These are phyloP conservation scores for Copidosoma aretas DNA, from an alignment of 2,888 invertebrate genomes.

Conservation along the genomic window DNA sequence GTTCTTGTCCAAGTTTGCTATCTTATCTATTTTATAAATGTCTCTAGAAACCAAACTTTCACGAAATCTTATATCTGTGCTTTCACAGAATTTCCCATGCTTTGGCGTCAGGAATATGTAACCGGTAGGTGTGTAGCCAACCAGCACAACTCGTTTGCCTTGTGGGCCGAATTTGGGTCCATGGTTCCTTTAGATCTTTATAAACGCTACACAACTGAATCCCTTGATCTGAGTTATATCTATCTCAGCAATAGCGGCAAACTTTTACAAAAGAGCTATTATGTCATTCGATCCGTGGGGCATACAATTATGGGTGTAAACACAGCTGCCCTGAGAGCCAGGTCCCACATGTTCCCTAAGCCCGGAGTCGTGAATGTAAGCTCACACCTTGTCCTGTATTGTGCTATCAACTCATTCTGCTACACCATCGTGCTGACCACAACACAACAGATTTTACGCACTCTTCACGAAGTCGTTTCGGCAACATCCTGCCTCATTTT, in stretches of 20 bases:
- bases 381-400: no score
- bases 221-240: conserved; percentile 13
- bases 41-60: conserved; percentile 45
- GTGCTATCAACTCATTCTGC: conserved; percentile 40
- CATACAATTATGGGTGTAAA: conserved; percentile 37
- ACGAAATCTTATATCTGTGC: conserved; percentile 30
- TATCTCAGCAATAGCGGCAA: neutral
- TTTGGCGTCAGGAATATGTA: conserved; percentile 41
- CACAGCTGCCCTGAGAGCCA: conserved; percentile 38
- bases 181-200: no score
- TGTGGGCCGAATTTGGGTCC: no score
- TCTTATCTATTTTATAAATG: conserved; percentile 15
- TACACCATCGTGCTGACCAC: conserved; percentile 39
- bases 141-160: no score
- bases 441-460: conserved; percentile 41
- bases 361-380: no score
- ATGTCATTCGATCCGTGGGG: conserved; percentile 36
- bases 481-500: conserved; percentile 35
- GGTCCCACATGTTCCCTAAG: no score
- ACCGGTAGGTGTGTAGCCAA: no score
- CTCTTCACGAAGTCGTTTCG: conserved; percentile 38
- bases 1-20: conserved; percentile 1
- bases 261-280: neutral
- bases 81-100: conserved; percentile 36
- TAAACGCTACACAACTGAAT: conserved; percentile 37